Base-by-base conservation (phyloP, 2,888 invertebrate genomes). In the Hetaerina titia region DNA sequence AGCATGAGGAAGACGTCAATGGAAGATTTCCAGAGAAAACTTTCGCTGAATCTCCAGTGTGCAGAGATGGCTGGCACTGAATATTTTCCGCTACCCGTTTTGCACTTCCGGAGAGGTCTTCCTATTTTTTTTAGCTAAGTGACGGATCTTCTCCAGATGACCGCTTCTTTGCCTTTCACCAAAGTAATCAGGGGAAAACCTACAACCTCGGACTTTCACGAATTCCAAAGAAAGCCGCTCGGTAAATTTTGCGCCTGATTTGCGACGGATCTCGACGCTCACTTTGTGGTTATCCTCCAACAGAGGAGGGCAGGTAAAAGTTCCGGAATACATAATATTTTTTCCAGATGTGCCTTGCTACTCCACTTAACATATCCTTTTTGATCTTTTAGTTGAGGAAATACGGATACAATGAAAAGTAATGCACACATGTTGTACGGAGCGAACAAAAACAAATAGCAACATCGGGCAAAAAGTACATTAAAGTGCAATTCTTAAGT, bases 51-150 rank as follows among this genome's bases (percentile, higher is more conserved):
- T 31, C 25, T 81, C 81, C 22, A 81, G 25, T 8, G 81, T n/a
- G n/a, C 81, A 31, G 31, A 31, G 81, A 81, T 81, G 81, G 81
- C 81, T 81, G 81, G 81, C 81, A 81, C 81, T 81, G 81, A 81
- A 81, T 81, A 81, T 81, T 81, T 81, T 81, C 81, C 81, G 81
- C 81, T 15, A 81, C 13, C 81, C 81, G 31, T 31, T 22, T 45
- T 11, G 31, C 25, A 81, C 81, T 81, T 81, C 81, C 81, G 81
- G 81, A 31, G 13, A 15, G 31, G 22, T 31, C 81, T 81, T 81
- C 81, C 81, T 15, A 74, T 74, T 74, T 31, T n/a, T 22, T 69
- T n/a, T 6, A 81, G 81, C 25, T 15, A 81, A 81, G n/a, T 13
- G 81, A 81, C 15, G 13, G 13, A 81, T 81, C 81, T 31, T 81